phyloP scores from a whole-genome alignment of 1,140 invertebrate genomes.

The Stegodyphus mimosarum region DNA sequence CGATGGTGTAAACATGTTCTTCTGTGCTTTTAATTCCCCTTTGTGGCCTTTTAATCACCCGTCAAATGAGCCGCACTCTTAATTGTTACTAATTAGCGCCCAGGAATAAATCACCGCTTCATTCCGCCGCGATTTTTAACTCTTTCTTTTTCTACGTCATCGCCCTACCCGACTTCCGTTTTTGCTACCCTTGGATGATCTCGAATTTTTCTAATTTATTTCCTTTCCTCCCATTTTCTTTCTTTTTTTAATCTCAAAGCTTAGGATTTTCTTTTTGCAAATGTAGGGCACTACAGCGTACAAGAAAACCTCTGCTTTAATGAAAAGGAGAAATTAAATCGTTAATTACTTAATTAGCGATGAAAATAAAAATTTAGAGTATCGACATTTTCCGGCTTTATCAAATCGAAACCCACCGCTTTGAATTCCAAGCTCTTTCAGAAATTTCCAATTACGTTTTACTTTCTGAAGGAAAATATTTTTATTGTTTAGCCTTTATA shows the following conservation, averaged over 20 bases:
- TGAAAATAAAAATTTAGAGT: too few species aligned
- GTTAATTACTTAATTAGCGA: too few species aligned
- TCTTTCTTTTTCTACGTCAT: conserved; percentile 29
- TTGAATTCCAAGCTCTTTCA: too few species aligned
- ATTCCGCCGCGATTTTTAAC: conserved; percentile 49
- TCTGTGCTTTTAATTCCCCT: conserved; percentile 58
- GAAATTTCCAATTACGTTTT: too few species aligned
- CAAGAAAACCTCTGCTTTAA: too few species aligned
- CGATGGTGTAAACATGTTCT: conserved; percentile 58
- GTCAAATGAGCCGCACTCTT: conserved; percentile 56
- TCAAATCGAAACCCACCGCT: too few species aligned
- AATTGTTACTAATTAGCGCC: conserved; percentile 47
- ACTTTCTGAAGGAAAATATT: too few species aligned
- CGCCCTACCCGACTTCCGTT: background rate
- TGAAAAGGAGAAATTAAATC: background rate
- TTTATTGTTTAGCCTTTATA: too few species aligned
- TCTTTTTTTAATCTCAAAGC: background rate
- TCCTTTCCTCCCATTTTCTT: background rate
- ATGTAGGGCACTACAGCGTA: too few species aligned
- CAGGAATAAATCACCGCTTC: conserved; percentile 44
- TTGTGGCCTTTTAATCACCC: conserved; percentile 57
- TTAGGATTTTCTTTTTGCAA: too few species aligned
- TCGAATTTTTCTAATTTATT: background rate
- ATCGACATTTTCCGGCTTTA: too few species aligned
- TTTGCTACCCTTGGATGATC: background rate